phyloP scores from a whole-genome alignment of 2,113 vertebrate species.

The Apus apus region DNA sequence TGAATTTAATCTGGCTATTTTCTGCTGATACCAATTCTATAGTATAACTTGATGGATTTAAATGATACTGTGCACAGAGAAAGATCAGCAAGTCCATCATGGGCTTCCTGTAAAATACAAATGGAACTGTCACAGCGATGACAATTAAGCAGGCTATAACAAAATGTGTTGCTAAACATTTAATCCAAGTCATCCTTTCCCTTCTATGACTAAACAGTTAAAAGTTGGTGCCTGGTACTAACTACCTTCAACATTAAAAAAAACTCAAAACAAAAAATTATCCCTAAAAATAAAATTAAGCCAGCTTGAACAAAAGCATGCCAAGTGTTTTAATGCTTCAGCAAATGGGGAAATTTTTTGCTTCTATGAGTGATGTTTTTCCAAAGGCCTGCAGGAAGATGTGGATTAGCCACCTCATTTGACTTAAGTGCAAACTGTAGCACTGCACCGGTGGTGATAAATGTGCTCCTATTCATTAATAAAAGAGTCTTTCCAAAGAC shows the following conservation, averaged over 20 bases:
- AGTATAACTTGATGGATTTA: constrained; percentile 93
- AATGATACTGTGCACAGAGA: constrained; percentile 92
- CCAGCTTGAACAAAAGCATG: neutral
- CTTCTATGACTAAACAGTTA: neutral
- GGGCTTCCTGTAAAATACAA: constrained; percentile 86
- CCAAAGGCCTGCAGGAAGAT: neutral
- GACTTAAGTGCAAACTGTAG: neutral
- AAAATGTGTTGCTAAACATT: neutral
- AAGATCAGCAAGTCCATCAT: constrained; percentile 94
- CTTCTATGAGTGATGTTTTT: neutral
- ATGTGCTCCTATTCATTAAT: neutral
- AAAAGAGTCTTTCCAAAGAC: neutral
- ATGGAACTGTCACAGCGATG: neutral
- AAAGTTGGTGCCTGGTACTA: neutral
- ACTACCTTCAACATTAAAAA: neutral
- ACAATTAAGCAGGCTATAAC: neutral
- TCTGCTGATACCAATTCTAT: constrained; percentile 89
- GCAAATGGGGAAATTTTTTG: neutral
- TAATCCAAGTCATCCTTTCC: neutral
- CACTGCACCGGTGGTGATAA: neutral
- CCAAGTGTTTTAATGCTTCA: neutral
- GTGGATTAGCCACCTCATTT: neutral
- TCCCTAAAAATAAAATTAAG: neutral
- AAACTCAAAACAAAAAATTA: neutral
- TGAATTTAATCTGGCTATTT: constrained; percentile 88